A percentile compares a stretch with the other conserved stretches of the same genome.
Evolutionary conservation across 2,888 invertebrate species (phyloP).

Genomic region (Euphydryas editha): DNA sequence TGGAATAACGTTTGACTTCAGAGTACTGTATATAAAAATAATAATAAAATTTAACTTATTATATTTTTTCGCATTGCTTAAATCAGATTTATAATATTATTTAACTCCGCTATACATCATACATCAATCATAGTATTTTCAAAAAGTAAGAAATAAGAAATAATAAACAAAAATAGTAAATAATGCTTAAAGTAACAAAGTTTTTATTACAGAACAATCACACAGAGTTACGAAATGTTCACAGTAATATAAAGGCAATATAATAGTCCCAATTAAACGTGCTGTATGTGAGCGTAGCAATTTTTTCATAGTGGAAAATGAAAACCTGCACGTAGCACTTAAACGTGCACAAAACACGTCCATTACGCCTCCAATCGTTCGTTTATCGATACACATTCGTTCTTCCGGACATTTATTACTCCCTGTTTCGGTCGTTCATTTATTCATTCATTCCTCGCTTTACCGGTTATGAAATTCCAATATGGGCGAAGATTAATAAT

Average conservation of each 20-base stretch:
- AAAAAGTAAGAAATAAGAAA: too few relatives aligned
- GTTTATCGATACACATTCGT: slow-evolving; percentile 35
- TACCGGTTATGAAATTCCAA: slow-evolving; percentile 32
- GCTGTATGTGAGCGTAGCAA: slow-evolving; percentile 4
- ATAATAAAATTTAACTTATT: background rate
- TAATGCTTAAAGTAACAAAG: too few relatives aligned
- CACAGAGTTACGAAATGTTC: background rate
- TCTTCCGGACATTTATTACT: slow-evolving; percentile 37
- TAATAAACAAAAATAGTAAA: too few relatives aligned
- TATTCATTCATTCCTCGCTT: slow-evolving; percentile 33
- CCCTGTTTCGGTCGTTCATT: slow-evolving; percentile 18
- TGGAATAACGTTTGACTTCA: background rate
- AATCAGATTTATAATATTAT: background rate
- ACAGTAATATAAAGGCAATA: background rate
- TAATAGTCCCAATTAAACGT: background rate
- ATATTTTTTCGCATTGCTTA: background rate
- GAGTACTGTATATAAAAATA: background rate
- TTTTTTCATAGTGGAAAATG: slow-evolving; percentile 11
- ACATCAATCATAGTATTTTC: too few relatives aligned
- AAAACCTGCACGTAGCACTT: slow-evolving; percentile 10
- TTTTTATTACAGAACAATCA: too few relatives aligned
- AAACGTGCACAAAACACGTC: slow-evolving; percentile 10
- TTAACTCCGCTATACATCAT: background rate
- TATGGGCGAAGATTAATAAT: slow-evolving; percentile 32
- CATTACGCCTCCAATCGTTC: slow-evolving; percentile 29